A percentile compares a stretch with the other conserved stretches of the same genome.
Conservation (phyloP, 2,113 vertebrate species). For the Gasterosteus aculeatus region DNA sequence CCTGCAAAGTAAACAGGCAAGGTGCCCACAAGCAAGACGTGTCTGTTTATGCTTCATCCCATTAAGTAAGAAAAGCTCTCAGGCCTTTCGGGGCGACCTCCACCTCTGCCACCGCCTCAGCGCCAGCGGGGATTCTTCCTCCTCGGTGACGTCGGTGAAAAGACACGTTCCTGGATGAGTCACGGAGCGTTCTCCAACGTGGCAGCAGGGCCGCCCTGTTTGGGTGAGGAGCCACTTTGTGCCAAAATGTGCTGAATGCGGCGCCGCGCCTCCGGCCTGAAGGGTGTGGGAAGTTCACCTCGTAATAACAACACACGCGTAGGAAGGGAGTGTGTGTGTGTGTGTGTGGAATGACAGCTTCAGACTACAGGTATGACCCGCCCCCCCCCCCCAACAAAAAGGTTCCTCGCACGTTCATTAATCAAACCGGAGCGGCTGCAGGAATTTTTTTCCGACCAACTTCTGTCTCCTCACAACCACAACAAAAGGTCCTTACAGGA, state of each 20-base stretch:
- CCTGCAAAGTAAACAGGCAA: background rate
- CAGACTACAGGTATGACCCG: background rate
- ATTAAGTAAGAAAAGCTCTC: background rate
- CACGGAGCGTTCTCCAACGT: background rate
- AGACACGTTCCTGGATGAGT: background rate
- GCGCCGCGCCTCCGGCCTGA: no score
- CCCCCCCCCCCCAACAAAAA: background rate
- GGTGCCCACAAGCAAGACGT: background rate
- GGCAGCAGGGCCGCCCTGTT: background rate
- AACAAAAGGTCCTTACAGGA: background rate
- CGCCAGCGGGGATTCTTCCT: background rate
- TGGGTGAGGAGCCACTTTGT: background rate
- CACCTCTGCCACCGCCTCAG: background rate
- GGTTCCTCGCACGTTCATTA: background rate
- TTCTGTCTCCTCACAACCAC: background rate
- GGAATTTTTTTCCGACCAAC: slow-evolving; percentile 10
- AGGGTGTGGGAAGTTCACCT: no score
- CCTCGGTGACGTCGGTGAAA: background rate
- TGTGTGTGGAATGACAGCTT: slow-evolving; percentile 5
- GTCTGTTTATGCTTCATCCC: background rate
- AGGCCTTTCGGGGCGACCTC: background rate
- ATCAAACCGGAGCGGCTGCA: no score
- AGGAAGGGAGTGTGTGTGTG: background rate
- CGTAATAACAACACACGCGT: no score
- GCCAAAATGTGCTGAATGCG: no score